Base-by-base conservation (phyloP, 1,140 invertebrate genomes). In the Ptiloglossa arizonensis region DNA sequence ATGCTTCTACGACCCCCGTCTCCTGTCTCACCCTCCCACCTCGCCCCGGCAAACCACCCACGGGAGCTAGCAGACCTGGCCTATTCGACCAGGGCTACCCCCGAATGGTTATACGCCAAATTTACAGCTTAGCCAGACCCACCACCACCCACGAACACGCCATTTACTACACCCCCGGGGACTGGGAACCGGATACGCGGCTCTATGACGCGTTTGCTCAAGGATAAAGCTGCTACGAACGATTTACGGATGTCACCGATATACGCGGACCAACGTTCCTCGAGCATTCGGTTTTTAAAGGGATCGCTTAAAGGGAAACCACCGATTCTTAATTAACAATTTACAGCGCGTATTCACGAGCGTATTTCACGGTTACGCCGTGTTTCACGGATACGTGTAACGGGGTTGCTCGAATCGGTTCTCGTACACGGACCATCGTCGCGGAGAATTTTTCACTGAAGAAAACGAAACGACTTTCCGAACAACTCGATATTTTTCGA, bases 81-180 rank as follows among this genome's bases (percentile, higher is more conserved):
- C 83, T 84, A 73, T 79, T 85, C 73, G 72, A 82, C 78, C 79
- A 71, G 67, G 50, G 35, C 78, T 80, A 81, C 76, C 81, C 83
- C 71, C 87, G 73, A 86, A 90, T 89, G 89, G 90, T 91, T 91
- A 89, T 90, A 89, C 86, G 88, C 82, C 87, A 90, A 90, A 92
- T 92, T 91, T 91, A 92, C 91, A 90, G 89, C 90, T 91, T 83
- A 88, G 82, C 83, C 82, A 78, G 64, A 78, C 48, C 57, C 79
- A 77, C 83, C 63, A 57, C 77, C 52, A 71, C 66, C 50, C 71
- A 46, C 71, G 63, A 80, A 84, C 50, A 52, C 72, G 56, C 67
- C 67, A 68, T 85, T 83, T 80, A 83, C 82, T 71, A 57, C 50
- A 69, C 62, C 68, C 81, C 50, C 48, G 19, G 46, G 52, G 57